Conservation (phyloP, 2,797 vertebrate genomes). For the Chiropotes sagulatus region DNA sequence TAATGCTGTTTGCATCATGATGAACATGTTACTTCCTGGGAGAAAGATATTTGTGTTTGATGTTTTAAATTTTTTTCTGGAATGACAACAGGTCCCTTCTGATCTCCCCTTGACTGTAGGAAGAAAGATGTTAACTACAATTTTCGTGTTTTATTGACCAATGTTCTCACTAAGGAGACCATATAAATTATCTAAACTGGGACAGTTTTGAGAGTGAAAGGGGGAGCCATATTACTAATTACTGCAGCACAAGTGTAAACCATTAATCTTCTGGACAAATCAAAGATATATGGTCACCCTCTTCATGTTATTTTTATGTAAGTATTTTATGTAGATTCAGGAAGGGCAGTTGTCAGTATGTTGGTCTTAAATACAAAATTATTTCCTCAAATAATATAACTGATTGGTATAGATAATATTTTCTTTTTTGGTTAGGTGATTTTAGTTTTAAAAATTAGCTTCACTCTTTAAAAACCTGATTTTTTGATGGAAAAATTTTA, state of each 20-base stretch:
- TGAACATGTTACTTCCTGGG: neutral
- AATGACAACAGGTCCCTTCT: neutral
- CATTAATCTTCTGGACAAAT: neutral
- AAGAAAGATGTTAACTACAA: constrained; percentile 19
- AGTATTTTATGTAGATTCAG: neutral
- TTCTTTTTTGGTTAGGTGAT: neutral
- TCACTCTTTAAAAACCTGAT: neutral
- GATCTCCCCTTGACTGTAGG: neutral
- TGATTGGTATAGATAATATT: neutral
- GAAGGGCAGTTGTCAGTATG: constrained; percentile 4
- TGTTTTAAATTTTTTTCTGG: constrained; percentile 37
- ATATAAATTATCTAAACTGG: constrained; percentile 31
- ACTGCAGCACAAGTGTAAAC: neutral
- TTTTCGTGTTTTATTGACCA: constrained; percentile 21
- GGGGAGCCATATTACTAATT: neutral
- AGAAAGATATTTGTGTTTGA: constrained; percentile 15
- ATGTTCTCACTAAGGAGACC: neutral
- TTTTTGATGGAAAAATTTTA: constrained; percentile 17
- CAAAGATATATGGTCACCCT: neutral
- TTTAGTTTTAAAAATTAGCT: constrained; percentile 9
- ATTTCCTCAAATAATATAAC: constrained; percentile 33
- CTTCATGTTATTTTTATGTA: neutral
- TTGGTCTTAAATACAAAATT: constrained; percentile 37
- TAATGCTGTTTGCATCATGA: neutral
- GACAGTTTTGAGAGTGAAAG: neutral